A percentile compares a stretch with the other conserved stretches of the same genome.
Evolutionary conservation across 2,113 vertebrate genomes (phyloP).

Genomic region (Illadopsis cleaveri): DNA sequence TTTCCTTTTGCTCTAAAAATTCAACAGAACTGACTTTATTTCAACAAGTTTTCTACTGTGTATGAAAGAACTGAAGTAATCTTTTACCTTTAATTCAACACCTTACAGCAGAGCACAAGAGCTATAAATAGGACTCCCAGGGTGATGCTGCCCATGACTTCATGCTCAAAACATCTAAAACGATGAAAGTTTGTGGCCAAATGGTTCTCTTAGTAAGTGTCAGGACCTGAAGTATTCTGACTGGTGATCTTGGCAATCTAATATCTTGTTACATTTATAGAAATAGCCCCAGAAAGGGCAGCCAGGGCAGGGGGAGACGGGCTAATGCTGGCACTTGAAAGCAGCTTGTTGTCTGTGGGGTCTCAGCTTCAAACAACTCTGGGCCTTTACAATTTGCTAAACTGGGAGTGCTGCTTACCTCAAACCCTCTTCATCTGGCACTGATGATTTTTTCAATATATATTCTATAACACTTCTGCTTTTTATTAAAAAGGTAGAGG

Average conservation of each 20-base stretch:
- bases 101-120: neutral
- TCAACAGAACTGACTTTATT: neutral
- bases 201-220: neutral
- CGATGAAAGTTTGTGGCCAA: neutral
- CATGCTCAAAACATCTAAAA: neutral
- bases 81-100: neutral
- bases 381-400: neutral
- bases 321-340: neutral
- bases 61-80: neutral
- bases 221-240: neutral
- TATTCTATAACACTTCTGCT: neutral
- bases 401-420: neutral
- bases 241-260: neutral
- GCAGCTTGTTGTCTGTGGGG: neutral
- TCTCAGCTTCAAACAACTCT: conserved; percentile 4
- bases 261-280: neutral
- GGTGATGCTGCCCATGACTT: neutral
- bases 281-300: neutral
- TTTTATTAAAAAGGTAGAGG: neutral
- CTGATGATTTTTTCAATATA: neutral
- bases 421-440: neutral
- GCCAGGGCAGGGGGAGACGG: neutral
- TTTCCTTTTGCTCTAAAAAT: conserved; percentile 1
- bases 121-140: neutral
- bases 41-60: neutral